Conservation (phyloP, 92 coral and sea anemone species). For the Zoanthus sociatus region DNA sequence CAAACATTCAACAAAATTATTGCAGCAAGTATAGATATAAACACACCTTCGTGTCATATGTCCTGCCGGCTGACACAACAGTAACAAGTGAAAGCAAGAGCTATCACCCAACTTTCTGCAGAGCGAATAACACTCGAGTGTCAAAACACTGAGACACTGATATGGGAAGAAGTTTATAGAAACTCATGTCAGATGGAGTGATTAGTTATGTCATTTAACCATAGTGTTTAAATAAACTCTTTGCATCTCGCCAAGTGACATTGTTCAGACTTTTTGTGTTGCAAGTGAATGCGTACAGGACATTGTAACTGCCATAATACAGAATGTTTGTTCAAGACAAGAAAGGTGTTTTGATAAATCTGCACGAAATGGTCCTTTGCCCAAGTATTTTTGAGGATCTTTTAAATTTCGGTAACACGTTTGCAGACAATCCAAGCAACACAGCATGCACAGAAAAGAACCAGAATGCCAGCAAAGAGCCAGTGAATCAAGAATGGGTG, state of each 20-base stretch:
- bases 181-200: constrained; percentile 5
- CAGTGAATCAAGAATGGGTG: constrained; percentile 7
- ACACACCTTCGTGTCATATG: neutral
- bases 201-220: constrained; percentile 26
- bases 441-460: constrained; percentile 7
- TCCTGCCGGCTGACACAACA: constrained; percentile 27
- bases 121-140: constrained; percentile 32
- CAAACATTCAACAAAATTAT: too few relatives aligned
- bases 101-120: neutral
- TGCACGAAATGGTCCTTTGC: constrained; percentile 34
- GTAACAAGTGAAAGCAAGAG: constrained; percentile 28
- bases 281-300: constrained; percentile 40
- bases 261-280: constrained; percentile 28
- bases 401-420: constrained; percentile 10
- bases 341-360: constrained; percentile 28
- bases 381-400: constrained; percentile 37
- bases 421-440: neutral
- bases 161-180: constrained; percentile 42
- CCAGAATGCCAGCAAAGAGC: constrained; percentile 7
- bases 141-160: constrained; percentile 31
- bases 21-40: too few relatives aligned
- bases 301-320: constrained; percentile 19
- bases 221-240: constrained; percentile 34
- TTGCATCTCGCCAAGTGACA: constrained; percentile 34
- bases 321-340: constrained; percentile 33